phyloP scores from a whole-genome alignment of 2,113 vertebrate genomes.

The Anolis carolinensis region DNA sequence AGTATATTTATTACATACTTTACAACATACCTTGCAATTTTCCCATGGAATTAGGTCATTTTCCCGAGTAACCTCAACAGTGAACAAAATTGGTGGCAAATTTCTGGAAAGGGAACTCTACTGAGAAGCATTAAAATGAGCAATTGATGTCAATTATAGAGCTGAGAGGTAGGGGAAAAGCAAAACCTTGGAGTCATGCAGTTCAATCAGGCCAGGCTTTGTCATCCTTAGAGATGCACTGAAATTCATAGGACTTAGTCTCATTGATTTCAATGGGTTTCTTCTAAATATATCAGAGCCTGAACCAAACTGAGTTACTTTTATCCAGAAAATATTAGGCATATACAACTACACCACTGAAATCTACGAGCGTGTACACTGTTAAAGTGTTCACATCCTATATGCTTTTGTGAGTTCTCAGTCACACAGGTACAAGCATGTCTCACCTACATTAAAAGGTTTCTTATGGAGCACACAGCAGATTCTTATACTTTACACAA shows the following conservation, averaged over 20 bases:
- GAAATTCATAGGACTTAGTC: too few relatives aligned
- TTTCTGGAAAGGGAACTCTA: not conserved
- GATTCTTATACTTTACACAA: too few relatives aligned
- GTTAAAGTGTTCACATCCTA: not conserved
- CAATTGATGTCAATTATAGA: not conserved
- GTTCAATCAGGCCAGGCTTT: not conserved
- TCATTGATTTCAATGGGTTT: not conserved
- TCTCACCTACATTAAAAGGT: too few relatives aligned
- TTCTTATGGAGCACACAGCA: too few relatives aligned
- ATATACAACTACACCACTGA: too few relatives aligned
- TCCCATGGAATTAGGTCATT: not conserved
- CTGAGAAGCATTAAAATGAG: not conserved
- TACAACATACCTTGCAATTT: slow-evolving; percentile 15
- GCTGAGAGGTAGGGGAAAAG: not conserved
- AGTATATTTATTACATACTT: not conserved
- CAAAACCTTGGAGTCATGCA: not conserved
- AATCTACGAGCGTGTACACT: not conserved
- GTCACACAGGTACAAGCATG: too few relatives aligned
- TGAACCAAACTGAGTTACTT: not conserved
- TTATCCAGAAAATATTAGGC: not conserved
- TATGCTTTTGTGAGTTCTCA: too few relatives aligned
- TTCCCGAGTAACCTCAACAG: not conserved
- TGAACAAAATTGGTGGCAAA: slow-evolving; percentile 6
- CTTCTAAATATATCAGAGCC: not conserved
- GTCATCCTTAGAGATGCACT: too few relatives aligned